A percentile compares a stretch with the other conserved stretches of the same genome.
These are phyloP conservation scores for Augochlorella aurata DNA, from an alignment of 2,888 invertebrate species.

Conservation along the genomic window DNA sequence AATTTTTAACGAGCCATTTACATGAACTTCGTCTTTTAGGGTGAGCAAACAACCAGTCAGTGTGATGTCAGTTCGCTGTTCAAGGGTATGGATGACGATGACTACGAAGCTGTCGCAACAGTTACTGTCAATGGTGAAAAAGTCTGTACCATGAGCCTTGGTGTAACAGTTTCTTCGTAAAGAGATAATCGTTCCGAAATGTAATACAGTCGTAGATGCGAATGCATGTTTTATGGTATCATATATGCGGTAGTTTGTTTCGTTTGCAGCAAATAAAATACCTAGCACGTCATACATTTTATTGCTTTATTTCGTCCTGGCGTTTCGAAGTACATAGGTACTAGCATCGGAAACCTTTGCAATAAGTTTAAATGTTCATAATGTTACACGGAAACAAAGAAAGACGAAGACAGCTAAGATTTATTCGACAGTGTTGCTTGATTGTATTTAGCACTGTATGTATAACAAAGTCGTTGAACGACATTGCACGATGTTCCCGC, in stretches of 20 bases:
- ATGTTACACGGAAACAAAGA: too few relatives aligned
- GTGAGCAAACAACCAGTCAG: neutral
- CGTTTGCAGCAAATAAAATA: conserved; percentile 3
- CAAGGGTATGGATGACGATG: neutral
- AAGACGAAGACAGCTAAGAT: too few relatives aligned
- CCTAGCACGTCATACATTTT: neutral
- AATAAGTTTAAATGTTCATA: too few relatives aligned
- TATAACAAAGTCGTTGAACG: neutral
- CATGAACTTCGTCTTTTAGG: conserved; percentile 8
- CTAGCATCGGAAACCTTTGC: too few relatives aligned
- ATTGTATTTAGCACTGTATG: neutral
- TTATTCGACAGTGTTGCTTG: too few relatives aligned
- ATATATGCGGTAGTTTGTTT: neutral
- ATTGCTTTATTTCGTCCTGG: neutral
- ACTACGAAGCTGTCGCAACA: neutral
- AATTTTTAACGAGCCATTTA: neutral
- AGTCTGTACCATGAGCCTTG: rapidly evolving
- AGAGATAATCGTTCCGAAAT: neutral
- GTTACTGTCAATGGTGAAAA: neutral
- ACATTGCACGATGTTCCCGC: neutral
- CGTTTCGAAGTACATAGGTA: neutral
- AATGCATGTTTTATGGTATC: neutral
- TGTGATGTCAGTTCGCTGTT: neutral
- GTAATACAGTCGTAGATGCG: neutral
- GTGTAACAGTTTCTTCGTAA: neutral